Base-by-base conservation (phyloP, 2,888 invertebrate species). In the Oconnorella tubifera region DNA sequence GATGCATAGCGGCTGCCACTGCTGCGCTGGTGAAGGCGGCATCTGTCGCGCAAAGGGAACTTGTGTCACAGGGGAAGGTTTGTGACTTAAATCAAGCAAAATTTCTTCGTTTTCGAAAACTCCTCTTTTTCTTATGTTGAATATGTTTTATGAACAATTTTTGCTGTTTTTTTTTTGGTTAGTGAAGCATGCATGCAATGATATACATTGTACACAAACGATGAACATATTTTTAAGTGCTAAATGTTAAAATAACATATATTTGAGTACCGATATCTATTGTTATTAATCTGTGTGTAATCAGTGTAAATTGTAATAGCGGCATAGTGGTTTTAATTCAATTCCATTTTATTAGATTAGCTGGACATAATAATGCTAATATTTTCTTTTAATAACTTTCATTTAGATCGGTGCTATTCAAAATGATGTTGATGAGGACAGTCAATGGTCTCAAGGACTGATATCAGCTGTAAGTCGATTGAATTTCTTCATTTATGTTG, bases 371-470 rank as follows among this genome's bases (percentile, higher is more conserved):
- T n/a, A n/a, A n/a, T n/a, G n/a, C n/a, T n/a, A n/a, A n/a, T n/a
- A n/a, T n/a, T n/a, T n/a, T n/a, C n/a, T n/a, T n/a, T n/a, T n/a
- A n/a, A n/a, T n/a, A n/a, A n/a, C n/a, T n/a, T 28, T 56, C 2
- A 29, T 62, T 27, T 49, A 62, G 61, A 56, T 68, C 32, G 65
- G 66, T 27, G 48, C 33, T 10, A 56, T 57, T 19, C 29, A 31
- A 25, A 57, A 33, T 1, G 76, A 77, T 53, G 69, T 75, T 57
- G 80, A 81, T 62, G 80, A 81, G 28, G 96, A 97, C 83, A 96
- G 95, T 0, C 96, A 97, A 80, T 97, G 97, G 97, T 96, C 96
- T 0, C 95, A 97, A 82, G 97, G 97, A 0, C 86, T 97, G 63
- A 90, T 97, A 71, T 94, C 94, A 0, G 97, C 97, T 0, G 83